Evolutionary conservation across 2,888 invertebrate species (phyloP).

Genomic region (Biston betularia): DNA sequence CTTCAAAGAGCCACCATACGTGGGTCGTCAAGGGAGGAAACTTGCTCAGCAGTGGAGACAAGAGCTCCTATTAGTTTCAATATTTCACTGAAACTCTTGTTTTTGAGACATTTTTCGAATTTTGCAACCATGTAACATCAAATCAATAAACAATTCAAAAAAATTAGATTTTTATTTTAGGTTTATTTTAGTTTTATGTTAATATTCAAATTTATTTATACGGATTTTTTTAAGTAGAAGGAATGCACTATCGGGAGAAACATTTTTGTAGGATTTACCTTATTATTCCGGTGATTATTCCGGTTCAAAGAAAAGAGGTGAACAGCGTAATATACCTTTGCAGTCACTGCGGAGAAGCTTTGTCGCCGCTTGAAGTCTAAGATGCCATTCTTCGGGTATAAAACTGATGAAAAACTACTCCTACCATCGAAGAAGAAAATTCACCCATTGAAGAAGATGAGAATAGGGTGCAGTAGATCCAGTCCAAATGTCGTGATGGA

Average conservation of each 20-base stretch:
- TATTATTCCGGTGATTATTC: neutral
- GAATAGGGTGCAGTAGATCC: conserved; percentile 57
- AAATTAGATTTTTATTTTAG: neutral
- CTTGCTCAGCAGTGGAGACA: neutral
- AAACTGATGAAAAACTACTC: conserved; percentile 48
- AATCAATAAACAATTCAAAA: neutral
- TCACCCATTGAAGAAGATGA: conserved; percentile 38
- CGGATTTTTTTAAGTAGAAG: neutral
- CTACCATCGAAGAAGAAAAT: conserved; percentile 40
- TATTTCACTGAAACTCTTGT: neutral
- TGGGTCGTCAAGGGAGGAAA: neutral
- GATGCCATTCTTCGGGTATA: conserved; percentile 50
- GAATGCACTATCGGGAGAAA: neutral
- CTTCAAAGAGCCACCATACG: neutral
- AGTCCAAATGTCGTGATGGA: conserved; percentile 55
- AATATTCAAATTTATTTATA: neutral
- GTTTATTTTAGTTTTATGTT: neutral
- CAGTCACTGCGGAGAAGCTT: conserved; percentile 64
- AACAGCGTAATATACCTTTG: conserved; percentile 73
- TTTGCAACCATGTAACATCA: neutral
- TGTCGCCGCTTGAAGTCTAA: conserved; percentile 58
- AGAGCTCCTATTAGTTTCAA: neutral
- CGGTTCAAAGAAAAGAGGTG: conserved; percentile 49
- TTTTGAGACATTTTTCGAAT: neutral
- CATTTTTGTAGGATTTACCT: neutral